A percentile compares a stretch with the other conserved stretches of the same genome.
Evolutionary conservation across 2,888 invertebrate species (phyloP).

Genomic region (Antheraea yamamai): DNA sequence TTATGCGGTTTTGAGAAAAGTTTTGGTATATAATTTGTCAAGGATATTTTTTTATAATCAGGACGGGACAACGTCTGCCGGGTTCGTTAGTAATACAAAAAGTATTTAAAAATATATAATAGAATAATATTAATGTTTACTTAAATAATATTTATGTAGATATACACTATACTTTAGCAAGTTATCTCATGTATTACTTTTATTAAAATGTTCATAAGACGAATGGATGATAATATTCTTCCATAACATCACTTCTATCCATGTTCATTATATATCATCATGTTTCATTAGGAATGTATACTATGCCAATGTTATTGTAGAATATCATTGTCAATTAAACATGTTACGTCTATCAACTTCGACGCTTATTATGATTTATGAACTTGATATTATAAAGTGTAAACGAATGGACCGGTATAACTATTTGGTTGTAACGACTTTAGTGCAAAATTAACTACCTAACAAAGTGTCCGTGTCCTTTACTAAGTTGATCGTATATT

Average conservation of each 20-base stretch:
- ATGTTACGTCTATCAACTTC: background rate
- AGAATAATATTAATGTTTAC: background rate
- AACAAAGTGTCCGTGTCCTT: background rate
- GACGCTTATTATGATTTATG: background rate
- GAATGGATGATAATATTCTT: background rate
- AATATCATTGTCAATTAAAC: conserved; percentile 1
- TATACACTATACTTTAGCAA: background rate
- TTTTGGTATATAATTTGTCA: too few species aligned
- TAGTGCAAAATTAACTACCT: background rate
- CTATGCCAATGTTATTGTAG: background rate
- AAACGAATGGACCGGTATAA: background rate
- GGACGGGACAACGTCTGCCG: too few species aligned
- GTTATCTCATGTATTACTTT: background rate
- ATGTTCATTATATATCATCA: background rate
- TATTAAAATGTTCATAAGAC: background rate
- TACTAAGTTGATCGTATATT: too few species aligned
- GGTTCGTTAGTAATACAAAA: too few species aligned
- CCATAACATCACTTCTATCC: background rate
- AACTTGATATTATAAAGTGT: background rate
- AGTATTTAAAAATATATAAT: background rate
- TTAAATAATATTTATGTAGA: background rate
- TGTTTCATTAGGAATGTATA: background rate
- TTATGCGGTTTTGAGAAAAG: too few species aligned
- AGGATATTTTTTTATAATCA: background rate
- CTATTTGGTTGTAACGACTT: background rate